These are phyloP conservation scores for Zaprionus vittiger DNA, from an alignment of 1,140 invertebrate genomes.

Conservation along the genomic window DNA sequence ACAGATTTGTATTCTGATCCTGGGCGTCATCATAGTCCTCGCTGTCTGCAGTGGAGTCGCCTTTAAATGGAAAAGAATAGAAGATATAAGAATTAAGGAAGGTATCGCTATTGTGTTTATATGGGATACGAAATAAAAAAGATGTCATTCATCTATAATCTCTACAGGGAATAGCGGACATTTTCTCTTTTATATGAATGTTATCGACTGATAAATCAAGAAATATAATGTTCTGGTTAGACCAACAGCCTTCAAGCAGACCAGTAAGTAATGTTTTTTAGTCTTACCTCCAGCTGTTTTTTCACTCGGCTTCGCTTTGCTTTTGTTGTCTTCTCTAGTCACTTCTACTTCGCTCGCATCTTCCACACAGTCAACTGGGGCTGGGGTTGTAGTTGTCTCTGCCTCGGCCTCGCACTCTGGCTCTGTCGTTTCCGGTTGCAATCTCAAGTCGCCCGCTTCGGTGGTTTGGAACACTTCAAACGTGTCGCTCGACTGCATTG, in stretches of 20 bases:
- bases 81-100: not conserved
- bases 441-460: constrained; percentile 28
- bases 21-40: constrained; percentile 54
- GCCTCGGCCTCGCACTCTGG: not conserved
- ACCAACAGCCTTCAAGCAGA: no score
- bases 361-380: constrained; percentile 44
- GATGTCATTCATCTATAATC: no score
- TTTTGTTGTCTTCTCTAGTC: constrained; percentile 4
- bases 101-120: not conserved
- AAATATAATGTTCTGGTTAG: not conserved
- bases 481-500: constrained; percentile 60
- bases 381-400: constrained; percentile 29
- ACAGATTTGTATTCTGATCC: constrained; percentile 60
- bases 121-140: no score
- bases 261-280: not conserved
- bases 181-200: no score
- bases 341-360: constrained; percentile 31
- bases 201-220: no score
- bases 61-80: not conserved
- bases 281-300: constrained; percentile 35
- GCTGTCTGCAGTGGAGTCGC: not conserved
- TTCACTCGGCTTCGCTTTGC: constrained; percentile 8
- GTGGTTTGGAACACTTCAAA: constrained; percentile 50
- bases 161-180: no score
- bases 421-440: constrained; percentile 31